Percentiles rank a stretch among this genome's conserved stretches.
These are phyloP conservation scores for Solen grandis DNA, from an alignment of 1,140 invertebrate genomes.

Conservation along the genomic window DNA sequence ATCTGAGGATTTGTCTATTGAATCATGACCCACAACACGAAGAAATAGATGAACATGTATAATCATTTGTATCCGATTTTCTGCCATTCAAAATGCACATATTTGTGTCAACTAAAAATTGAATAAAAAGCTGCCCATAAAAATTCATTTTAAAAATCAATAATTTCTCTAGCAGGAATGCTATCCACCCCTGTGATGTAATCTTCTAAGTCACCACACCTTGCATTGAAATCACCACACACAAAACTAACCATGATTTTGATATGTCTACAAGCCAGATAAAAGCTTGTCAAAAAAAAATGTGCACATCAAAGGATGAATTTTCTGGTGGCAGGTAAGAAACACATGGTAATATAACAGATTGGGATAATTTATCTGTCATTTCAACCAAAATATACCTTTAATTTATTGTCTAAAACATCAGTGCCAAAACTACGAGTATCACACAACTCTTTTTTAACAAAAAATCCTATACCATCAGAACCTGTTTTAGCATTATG, in stretches of 20 bases:
- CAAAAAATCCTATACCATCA: constrained; percentile 2
- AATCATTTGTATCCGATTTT: not conserved
- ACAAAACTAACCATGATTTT: not conserved
- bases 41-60: too few species aligned
- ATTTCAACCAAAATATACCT: constrained; percentile 37
- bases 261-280: not conserved
- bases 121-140: constrained; percentile 15
- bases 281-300: not conserved
- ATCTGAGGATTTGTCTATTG: not conserved
- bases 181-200: constrained; percentile 40
- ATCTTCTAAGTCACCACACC: constrained; percentile 33
- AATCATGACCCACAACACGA: too few species aligned
- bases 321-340: constrained; percentile 26
- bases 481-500: constrained; percentile 20
- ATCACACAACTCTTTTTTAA: constrained; percentile 10
- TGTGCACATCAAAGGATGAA: constrained; percentile 11
- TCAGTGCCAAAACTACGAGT: not conserved
- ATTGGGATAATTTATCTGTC: constrained; percentile 1
- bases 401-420: not conserved
- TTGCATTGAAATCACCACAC: constrained; percentile 30
- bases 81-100: constrained; percentile 28
- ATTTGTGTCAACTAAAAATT: constrained; percentile 14
- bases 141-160: constrained; percentile 28
- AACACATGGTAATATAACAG: not conserved
- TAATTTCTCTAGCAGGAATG: not conserved